A percentile compares a stretch with the other conserved stretches of the same genome.
These are phyloP conservation scores for Nephrotoma guestfalica DNA, from an alignment of 2,888 invertebrate species.

Conservation along the genomic window DNA sequence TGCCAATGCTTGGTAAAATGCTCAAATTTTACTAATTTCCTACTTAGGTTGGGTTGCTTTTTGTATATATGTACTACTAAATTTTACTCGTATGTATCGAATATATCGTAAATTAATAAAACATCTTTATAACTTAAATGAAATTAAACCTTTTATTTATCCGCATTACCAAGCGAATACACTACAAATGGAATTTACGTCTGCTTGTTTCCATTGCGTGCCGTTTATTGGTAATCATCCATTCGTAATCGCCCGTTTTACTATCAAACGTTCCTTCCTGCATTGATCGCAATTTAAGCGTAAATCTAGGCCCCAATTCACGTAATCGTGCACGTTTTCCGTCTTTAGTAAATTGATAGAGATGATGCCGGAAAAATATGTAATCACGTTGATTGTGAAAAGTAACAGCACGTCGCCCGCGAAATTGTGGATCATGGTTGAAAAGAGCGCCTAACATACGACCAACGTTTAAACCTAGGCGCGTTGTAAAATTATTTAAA, in stretches of 20 bases:
- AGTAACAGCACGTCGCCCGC: slow-evolving; percentile 82
- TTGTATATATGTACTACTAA: background rate
- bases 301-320: slow-evolving; percentile 96
- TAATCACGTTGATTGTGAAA: slow-evolving; percentile 99
- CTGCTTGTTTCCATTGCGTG: slow-evolving; percentile 91
- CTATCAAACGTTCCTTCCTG: slow-evolving; percentile 97
- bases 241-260: slow-evolving; percentile 92
- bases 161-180: background rate
- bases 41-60: background rate
- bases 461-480: slow-evolving; percentile 79
- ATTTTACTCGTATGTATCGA: background rate
- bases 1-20: background rate
- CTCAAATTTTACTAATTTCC: background rate
- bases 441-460: slow-evolving; percentile 89
- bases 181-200: slow-evolving; percentile 70
- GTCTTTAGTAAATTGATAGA: slow-evolving; percentile 82
- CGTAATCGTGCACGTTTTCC: slow-evolving; percentile 59
- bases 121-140: background rate
- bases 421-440: slow-evolving; percentile 91
- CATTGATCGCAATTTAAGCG: slow-evolving; percentile 76
- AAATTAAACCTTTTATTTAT: background rate
- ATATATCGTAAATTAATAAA: background rate
- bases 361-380: slow-evolving; percentile 95
- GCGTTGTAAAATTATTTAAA: slow-evolving; percentile 88
- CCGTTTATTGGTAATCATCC: slow-evolving; percentile 80